Percentiles rank a stretch among this genome's conserved stretches.
These are phyloP conservation scores for Microplitis deprimator DNA, from an alignment of 2,888 invertebrate species.

Conservation along the genomic window DNA sequence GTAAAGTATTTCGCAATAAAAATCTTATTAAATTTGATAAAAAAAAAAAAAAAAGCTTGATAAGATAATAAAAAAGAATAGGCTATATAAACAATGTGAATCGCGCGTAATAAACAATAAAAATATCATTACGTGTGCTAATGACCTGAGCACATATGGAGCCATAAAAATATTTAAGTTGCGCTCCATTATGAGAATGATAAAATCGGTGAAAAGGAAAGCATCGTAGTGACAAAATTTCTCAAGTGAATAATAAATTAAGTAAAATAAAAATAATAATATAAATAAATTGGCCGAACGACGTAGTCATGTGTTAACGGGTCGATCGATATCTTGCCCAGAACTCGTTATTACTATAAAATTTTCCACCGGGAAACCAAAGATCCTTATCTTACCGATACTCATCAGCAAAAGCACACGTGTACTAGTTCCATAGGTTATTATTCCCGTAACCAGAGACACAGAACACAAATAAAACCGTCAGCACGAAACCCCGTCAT, in stretches of 20 bases:
- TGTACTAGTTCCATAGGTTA: not conserved
- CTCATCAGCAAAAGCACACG: slow-evolving; percentile 2
- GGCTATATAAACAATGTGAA: not conserved
- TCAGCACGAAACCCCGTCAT: not conserved
- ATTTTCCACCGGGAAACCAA: slow-evolving; percentile 23
- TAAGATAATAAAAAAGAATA: not conserved
- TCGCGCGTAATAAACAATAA: not conserved
- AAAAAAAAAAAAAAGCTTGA: not conserved
- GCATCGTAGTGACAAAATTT: not conserved
- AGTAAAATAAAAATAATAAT: slow-evolving; percentile 15
- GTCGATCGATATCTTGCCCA: slow-evolving; percentile 36
- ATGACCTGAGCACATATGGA: not conserved
- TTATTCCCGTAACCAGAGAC: not conserved
- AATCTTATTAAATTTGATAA: not conserved
- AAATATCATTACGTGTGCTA: not conserved
- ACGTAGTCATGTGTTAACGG: slow-evolving; percentile 23
- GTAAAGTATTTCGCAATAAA: not conserved
- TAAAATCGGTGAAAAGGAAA: not conserved
- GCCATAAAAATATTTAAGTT: not conserved
- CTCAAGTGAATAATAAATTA: slow-evolving; percentile 7
- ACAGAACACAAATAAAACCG: not conserved
- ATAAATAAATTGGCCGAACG: not conserved
- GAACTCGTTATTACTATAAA: slow-evolving; percentile 29
- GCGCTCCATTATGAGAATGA: not conserved
- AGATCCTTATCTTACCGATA: slow-evolving; percentile 1